Evolutionary conservation across 1,140 invertebrate genomes (phyloP).

Genomic region (Drosophila auraria): DNA sequence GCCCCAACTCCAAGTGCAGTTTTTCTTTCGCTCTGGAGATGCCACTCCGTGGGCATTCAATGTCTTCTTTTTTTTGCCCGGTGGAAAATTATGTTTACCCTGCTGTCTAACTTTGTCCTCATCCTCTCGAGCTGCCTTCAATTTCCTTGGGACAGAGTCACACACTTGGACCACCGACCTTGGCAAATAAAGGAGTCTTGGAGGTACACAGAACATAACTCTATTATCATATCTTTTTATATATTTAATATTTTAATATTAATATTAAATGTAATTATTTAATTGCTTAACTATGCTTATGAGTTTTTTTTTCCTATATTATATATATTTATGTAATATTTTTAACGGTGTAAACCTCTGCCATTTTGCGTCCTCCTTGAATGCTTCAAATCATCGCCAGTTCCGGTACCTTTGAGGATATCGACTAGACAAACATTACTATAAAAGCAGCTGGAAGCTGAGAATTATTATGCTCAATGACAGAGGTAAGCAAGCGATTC

Average conservation of each 20-base stretch:
- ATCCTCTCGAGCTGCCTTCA: slow-evolving; percentile 7
- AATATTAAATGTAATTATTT: too few relatives aligned
- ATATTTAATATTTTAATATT: too few relatives aligned
- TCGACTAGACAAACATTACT: slow-evolving; percentile 33
- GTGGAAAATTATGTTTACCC: slow-evolving; percentile 74
- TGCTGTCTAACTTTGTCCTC: slow-evolving; percentile 59
- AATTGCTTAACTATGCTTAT: too few relatives aligned
- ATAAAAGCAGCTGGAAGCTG: slow-evolving; percentile 3
- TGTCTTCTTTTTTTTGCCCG: slow-evolving; percentile 42
- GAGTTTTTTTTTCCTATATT: background rate
- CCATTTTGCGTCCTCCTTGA: slow-evolving; percentile 6
- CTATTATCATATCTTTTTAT: too few relatives aligned
- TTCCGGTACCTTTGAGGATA: slow-evolving; percentile 3
- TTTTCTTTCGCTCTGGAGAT: slow-evolving; percentile 5
- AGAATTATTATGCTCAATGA: slow-evolving; percentile 31
- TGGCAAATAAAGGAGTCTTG: slow-evolving; percentile 31
- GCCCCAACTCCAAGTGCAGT: slow-evolving; percentile 37
- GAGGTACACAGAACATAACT: background rate
- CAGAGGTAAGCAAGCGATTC: slow-evolving; percentile 23
- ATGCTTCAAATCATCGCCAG: slow-evolving; percentile 3
- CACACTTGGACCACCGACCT: slow-evolving; percentile 19
- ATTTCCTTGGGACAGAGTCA: slow-evolving; percentile 11
- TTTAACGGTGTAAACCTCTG: background rate
- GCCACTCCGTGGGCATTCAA: slow-evolving; percentile 24
- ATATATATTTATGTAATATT: background rate